Conservation (phyloP, 2,797 vertebrate genomes). For the Ambastaia sidthimunki region DNA sequence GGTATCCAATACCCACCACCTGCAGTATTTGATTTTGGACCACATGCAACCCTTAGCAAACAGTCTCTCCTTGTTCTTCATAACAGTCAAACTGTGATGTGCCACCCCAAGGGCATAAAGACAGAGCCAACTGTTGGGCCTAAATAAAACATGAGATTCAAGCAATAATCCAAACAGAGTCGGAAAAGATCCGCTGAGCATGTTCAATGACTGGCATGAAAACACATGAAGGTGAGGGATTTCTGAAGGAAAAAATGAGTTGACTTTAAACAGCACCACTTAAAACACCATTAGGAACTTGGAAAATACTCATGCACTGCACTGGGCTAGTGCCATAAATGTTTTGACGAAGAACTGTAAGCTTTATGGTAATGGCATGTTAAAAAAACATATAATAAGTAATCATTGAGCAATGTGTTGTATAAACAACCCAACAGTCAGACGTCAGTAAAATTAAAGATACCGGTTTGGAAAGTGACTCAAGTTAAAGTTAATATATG, state of each 20-base stretch:
- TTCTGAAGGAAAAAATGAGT: slow-evolving; percentile 7
- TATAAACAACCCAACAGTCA: too few species aligned
- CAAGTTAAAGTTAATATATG: neutral
- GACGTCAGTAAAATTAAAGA: too few species aligned
- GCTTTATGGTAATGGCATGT: neutral
- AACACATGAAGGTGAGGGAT: neutral
- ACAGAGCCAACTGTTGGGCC: neutral
- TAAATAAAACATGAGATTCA: neutral
- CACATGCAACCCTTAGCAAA: too few species aligned
- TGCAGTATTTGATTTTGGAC: too few species aligned
- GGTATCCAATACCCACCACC: too few species aligned
- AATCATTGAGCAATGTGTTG: neutral
- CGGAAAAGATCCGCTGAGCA: neutral
- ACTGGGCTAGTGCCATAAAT: slow-evolving; percentile 25
- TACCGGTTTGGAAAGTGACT: neutral
- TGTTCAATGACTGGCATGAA: neutral
- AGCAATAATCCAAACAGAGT: neutral
- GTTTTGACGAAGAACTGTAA: slow-evolving; percentile 1
- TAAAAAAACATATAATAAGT: neutral
- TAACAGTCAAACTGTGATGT: neutral
- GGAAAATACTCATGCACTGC: slow-evolving; percentile 21
- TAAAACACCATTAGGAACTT: slow-evolving; percentile 1
- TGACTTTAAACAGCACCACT: slow-evolving; percentile 23
- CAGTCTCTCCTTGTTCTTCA: too few species aligned
- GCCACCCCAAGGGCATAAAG: too few species aligned